These are phyloP conservation scores for Ochropleura plecta DNA, from an alignment of 2,888 invertebrate species.

Conservation along the genomic window DNA sequence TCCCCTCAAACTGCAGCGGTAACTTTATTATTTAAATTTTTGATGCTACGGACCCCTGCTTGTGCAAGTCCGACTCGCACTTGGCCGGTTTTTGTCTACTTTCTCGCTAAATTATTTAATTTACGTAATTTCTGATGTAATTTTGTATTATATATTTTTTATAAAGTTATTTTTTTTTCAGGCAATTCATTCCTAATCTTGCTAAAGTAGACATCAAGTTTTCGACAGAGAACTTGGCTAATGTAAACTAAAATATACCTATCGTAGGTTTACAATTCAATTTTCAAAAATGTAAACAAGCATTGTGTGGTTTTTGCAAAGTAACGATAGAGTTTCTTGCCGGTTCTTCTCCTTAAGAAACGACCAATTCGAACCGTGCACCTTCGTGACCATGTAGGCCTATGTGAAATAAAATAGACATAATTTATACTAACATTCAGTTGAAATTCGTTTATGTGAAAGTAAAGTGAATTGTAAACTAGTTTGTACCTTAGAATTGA, in stretches of 20 bases:
- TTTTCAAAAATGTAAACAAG: not conserved
- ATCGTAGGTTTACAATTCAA: too few relatives aligned
- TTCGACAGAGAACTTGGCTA: not conserved
- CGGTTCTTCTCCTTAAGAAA: too few relatives aligned
- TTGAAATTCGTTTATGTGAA: not conserved
- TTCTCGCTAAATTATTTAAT: too few relatives aligned
- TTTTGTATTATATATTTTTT: not conserved
- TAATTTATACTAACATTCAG: not conserved
- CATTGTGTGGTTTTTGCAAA: not conserved
- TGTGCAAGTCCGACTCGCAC: too few relatives aligned
- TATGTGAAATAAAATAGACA: too few relatives aligned
- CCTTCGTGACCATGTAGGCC: too few relatives aligned
- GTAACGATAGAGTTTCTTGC: too few relatives aligned
- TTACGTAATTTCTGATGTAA: not conserved
- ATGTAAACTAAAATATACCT: not conserved
- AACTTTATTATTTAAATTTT: too few relatives aligned
- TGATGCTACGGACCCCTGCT: too few relatives aligned
- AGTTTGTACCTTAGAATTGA: not conserved
- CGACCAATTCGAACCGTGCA: too few relatives aligned
- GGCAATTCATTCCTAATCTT: not conserved
- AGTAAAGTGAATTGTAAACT: not conserved
- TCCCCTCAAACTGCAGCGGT: too few relatives aligned
- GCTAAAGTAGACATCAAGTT: not conserved
- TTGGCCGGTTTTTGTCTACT: too few relatives aligned
- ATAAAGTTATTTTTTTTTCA: conserved; percentile 1